A percentile compares a stretch with the other conserved stretches of the same genome.
Conservation (phyloP, 2,797 vertebrate genomes). For the Hylomyscus alleni region DNA sequence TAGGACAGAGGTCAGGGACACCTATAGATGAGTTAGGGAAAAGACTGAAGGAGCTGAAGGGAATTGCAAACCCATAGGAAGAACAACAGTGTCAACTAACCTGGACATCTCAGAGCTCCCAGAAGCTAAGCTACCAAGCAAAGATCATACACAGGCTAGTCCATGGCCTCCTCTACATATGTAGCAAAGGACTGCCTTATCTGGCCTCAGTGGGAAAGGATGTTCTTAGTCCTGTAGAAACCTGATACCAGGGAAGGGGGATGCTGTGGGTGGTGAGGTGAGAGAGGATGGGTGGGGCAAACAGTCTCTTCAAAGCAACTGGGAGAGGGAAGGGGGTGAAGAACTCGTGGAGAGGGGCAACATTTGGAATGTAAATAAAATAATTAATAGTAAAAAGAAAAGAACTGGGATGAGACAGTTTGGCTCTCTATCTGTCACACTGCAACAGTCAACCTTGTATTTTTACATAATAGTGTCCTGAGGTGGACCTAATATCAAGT, state of each 20-base stretch:
- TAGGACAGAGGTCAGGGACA: not conserved
- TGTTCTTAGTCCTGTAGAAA: not conserved
- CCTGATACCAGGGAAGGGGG: not conserved
- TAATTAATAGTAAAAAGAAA: not conserved
- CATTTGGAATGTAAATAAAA: not conserved
- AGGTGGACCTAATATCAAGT: not conserved
- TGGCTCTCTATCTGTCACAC: not conserved
- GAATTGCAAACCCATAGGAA: not conserved
- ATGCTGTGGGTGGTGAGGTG: not conserved
- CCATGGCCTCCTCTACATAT: not conserved
- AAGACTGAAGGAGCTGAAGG: not conserved
- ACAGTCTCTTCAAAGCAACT: not conserved
- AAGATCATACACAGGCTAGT: not conserved
- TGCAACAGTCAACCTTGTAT: not conserved
- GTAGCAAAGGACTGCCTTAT: too few relatives aligned
- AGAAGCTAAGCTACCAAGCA: not conserved
- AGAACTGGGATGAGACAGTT: not conserved
- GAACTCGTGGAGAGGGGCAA: not conserved
- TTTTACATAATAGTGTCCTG: not conserved
- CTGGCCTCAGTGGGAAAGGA: not conserved
- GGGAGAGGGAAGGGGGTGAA: not conserved
- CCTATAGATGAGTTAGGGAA: not conserved
- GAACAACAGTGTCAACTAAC: not conserved
- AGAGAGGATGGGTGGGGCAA: not conserved
- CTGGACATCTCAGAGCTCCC: not conserved